A percentile compares a stretch with the other conserved stretches of the same genome.
phyloP scores from a whole-genome alignment of 1,140 invertebrate species.

The Arion vulgaris region DNA sequence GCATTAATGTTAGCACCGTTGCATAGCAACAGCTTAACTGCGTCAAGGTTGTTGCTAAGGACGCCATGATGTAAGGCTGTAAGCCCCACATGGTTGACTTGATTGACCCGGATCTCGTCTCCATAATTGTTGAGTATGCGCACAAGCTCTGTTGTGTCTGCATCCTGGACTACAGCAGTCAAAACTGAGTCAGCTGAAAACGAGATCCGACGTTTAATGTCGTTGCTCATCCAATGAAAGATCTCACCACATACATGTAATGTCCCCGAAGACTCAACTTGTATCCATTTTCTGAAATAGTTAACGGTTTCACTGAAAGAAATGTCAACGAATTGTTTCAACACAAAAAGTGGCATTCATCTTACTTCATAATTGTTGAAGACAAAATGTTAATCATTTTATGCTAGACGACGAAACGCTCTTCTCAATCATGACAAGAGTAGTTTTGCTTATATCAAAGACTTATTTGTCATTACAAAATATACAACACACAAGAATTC shows the following conservation, averaged over 20 bases:
- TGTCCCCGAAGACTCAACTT: background rate
- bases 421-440: no score
- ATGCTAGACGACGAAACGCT: no score
- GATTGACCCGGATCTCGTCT: constrained; percentile 48
- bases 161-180: constrained; percentile 64
- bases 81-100: constrained; percentile 62
- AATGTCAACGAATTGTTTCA: background rate
- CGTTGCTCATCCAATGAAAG: constrained; percentile 26
- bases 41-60: constrained; percentile 87
- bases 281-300: background rate
- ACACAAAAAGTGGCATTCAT: no score
- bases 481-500: no score
- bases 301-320: background rate
- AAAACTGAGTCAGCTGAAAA: constrained; percentile 66
- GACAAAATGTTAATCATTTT: no score
- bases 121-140: constrained; percentile 49
- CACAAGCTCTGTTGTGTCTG: constrained; percentile 58
- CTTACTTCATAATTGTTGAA: no score
- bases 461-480: no score
- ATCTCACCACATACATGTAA: no score
- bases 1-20: constrained; percentile 95
- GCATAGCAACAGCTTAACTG: constrained; percentile 96
- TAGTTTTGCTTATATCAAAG: no score
- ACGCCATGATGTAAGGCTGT: constrained; percentile 67
- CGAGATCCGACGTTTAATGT: constrained; percentile 53